A percentile compares a stretch with the other conserved stretches of the same genome.
These are phyloP conservation scores for Australoheros facetus DNA, from an alignment of 2,797 vertebrate species.

Conservation along the genomic window DNA sequence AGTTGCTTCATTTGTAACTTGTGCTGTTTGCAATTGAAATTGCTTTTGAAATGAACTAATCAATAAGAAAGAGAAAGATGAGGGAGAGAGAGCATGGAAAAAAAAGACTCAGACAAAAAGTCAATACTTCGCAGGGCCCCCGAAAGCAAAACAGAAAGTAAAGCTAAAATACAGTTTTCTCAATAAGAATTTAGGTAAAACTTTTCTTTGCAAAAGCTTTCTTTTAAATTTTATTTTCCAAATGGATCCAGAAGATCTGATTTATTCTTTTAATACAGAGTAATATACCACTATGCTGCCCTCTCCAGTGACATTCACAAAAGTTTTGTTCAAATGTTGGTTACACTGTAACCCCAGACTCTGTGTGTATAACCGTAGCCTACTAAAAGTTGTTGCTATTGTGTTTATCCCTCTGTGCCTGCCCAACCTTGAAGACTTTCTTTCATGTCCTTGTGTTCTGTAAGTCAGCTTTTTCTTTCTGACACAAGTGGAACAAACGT, in stretches of 20 bases:
- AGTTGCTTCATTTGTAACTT: neutral
- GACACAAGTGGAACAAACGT: neutral
- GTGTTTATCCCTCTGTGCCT: neutral
- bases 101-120: neutral
- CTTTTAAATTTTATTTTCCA: neutral
- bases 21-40: neutral
- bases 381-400: neutral
- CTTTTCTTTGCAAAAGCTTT: neutral
- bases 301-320: neutral
- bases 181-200: neutral
- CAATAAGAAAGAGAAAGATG: neutral
- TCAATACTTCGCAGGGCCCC: conserved; percentile 5
- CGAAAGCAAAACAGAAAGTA: conserved; percentile 15
- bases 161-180: conserved; percentile 27
- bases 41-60: conserved; percentile 8
- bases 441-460: neutral
- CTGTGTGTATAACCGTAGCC: neutral
- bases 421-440: neutral
- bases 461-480: neutral
- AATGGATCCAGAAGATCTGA: neutral
- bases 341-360: neutral
- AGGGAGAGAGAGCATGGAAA: neutral
- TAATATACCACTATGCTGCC: neutral
- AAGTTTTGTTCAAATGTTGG: neutral
- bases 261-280: conserved; percentile 9